Base-by-base conservation (phyloP, 2,113 vertebrate species). In the Albula goreensis region DNA sequence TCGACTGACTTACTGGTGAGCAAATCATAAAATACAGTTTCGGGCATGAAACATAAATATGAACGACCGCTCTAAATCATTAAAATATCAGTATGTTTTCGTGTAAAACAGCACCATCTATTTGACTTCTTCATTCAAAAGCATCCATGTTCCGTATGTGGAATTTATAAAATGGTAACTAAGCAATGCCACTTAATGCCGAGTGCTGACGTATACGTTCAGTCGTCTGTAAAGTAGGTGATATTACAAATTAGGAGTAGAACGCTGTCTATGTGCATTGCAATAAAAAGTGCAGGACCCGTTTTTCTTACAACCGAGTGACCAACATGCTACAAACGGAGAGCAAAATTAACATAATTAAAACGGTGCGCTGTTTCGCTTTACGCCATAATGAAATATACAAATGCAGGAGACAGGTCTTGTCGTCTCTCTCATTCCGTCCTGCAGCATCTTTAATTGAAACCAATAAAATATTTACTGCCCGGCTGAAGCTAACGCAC, bases 391-490 rank as follows among this genome's bases (percentile, higher is more conserved):
- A 22, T 74, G 70, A n/a, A 74, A 74, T 9, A 56, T 9, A 74
- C 31, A 31, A 31, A 74, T 74, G 31, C 70, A n/a, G 70, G 70
- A 74, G 70, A 74, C 8, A 5, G 22, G n/a, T 74, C 70, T 9
- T 74, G 70, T 31, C 17, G n/a, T 19, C 60, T 66, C 60, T 19
- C 60, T 66, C 60, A 66, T 66, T 8, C 22, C 70, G 31, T 74
- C 63, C 63, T 70, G n/a, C 70, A 19, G n/a, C 70, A 31, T 74
- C 70, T 74, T 74, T 74, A 31, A 74, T 74, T 74, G 31, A 74
- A 22, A 74, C 70, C 70, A n/a, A 31, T 74, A 74, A 25, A 74
- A 74, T 74, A 74, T 74, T 74, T 74, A 74, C 70, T 74, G 70
- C 70, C 70, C 31, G 70, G 31, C 19, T 17, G 63, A n/a, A 70